Evolutionary conservation across 2,797 vertebrate genomes (phyloP).

Genomic region (Muscicapa comitata): DNA sequence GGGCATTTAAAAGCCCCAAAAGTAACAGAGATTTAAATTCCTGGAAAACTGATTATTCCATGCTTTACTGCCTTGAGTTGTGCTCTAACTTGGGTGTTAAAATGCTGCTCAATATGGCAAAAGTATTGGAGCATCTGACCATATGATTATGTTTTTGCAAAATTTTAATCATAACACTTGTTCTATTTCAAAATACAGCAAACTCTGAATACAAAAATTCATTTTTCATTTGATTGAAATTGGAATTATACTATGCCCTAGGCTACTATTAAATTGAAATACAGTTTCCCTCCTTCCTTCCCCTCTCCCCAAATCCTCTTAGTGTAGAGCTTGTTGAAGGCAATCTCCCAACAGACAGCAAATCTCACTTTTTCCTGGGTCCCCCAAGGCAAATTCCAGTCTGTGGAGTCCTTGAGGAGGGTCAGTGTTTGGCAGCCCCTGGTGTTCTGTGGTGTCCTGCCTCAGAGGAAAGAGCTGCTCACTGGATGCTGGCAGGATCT

Average conservation of each 20-base stretch:
- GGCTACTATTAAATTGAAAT: background rate
- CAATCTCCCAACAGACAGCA: background rate
- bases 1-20: background rate
- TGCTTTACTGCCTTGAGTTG: background rate
- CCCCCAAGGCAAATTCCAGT: background rate
- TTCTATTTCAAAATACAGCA: background rate
- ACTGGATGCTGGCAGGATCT: background rate
- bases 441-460: background rate
- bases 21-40: background rate
- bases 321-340: background rate
- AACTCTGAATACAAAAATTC: background rate
- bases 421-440: background rate
- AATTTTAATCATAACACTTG: background rate
- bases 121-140: background rate
- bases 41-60: background rate
- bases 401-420: background rate
- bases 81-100: background rate
- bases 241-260: background rate
- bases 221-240: background rate
- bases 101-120: background rate
- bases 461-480: background rate
- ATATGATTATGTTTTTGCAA: background rate
- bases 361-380: background rate
- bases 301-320: accelerated
- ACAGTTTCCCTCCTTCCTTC: background rate